A percentile compares a stretch with the other conserved stretches of the same genome.
Conservation (phyloP, 2,888 invertebrate genomes). For the Protodeltote pygarga region DNA sequence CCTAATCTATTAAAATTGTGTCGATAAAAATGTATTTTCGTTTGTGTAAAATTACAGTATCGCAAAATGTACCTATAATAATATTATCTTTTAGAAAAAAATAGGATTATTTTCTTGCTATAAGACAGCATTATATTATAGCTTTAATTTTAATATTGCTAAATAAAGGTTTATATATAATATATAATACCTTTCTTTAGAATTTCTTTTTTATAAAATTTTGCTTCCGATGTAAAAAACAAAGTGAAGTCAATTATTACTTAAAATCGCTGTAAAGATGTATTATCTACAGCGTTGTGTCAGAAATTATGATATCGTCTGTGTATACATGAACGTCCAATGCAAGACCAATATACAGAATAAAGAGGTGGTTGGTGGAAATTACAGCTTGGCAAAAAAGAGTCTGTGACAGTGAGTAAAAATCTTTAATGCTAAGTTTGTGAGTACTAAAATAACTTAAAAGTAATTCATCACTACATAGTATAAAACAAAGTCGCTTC, state of each 20-base stretch:
- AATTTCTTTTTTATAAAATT: slow-evolving; percentile 10
- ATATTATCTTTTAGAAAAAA: slow-evolving; percentile 2
- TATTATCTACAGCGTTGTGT: slow-evolving; percentile 20
- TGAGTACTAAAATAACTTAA: too few relatives aligned
- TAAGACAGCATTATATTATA: background rate
- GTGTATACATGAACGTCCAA: background rate
- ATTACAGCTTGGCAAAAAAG: too few relatives aligned
- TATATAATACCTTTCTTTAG: background rate
- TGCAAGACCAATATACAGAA: background rate
- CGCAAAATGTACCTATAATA: too few relatives aligned
- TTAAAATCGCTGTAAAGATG: slow-evolving; percentile 27
- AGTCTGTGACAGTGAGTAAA: too few relatives aligned
- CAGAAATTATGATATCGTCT: slow-evolving; percentile 1
- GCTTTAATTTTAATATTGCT: background rate
- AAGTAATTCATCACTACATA: too few relatives aligned
- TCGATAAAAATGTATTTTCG: too few relatives aligned
- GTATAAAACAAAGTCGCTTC: too few relatives aligned
- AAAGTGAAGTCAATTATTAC: slow-evolving; percentile 56
- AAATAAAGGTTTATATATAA: background rate
- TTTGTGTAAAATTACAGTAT: too few relatives aligned
- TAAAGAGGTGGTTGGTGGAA: too few relatives aligned
- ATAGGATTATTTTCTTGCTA: too few relatives aligned
- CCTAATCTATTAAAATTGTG: too few relatives aligned
- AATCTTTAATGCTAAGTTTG: too few relatives aligned
- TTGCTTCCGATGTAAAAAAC: slow-evolving; percentile 31